These are phyloP conservation scores for Plebejus melissa DNA, from an alignment of 2,888 invertebrate species.

Conservation along the genomic window DNA sequence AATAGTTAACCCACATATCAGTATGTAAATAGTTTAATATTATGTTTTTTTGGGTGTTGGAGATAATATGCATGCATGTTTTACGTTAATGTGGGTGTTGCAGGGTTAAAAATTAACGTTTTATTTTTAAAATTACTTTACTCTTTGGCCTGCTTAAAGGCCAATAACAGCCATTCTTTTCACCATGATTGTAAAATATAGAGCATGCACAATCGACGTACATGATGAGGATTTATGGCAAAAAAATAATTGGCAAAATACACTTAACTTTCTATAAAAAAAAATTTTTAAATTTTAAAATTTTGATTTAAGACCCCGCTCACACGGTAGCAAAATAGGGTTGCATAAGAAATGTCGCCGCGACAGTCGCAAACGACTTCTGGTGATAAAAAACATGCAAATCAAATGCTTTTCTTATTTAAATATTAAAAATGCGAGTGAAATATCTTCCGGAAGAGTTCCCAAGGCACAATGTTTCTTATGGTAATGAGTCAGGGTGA, in stretches of 20 bases:
- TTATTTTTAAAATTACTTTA: background rate
- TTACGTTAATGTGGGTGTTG: background rate
- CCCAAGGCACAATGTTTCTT: constrained; percentile 9
- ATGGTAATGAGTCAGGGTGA: background rate
- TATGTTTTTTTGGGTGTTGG: background rate
- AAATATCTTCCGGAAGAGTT: constrained; percentile 3
- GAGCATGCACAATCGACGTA: background rate
- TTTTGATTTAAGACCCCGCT: background rate
- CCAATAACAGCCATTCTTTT: too few species aligned
- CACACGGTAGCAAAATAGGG: background rate
- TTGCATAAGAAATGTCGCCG: background rate
- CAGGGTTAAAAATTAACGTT: background rate
- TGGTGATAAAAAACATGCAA: background rate
- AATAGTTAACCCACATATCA: background rate
- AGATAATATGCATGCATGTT: background rate
- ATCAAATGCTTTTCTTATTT: constrained; percentile 8
- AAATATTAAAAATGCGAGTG: constrained; percentile 11
- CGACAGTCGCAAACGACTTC: background rate
- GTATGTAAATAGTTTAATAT: constrained; percentile 11
- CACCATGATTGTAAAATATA: too few species aligned
- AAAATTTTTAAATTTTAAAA: background rate
- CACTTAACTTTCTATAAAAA: background rate
- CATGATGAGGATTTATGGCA: background rate
- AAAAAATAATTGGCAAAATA: background rate
- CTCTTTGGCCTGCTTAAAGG: too few species aligned